Base-by-base conservation (phyloP, 2,113 vertebrate species). In the Macrotus californicus region DNA sequence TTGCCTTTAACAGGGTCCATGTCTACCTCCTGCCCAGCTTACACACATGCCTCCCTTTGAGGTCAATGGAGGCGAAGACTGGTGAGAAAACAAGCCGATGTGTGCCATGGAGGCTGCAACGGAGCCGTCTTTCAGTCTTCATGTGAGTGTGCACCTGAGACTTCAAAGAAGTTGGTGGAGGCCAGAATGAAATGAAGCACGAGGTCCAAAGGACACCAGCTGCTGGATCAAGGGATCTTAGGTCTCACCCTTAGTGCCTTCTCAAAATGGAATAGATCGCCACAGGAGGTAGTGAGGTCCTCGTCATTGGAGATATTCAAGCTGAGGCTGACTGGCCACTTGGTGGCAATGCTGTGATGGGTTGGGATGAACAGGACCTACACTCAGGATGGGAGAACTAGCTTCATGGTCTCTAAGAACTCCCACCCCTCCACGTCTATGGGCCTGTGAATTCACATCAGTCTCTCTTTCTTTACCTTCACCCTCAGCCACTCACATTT, bases 1-100 rank as follows among this genome's bases (percentile, higher is more conserved):
- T 96, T 96, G 96, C 93, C 86, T 97, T 96, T 89, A 93, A 95
- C 94, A 94, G 89, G 83, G 91, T 89, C 95, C 93, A 80, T 56
- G 52, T 61, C 94, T 97, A 87, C 91, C 89, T 97, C 96, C 96
- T 96, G 95, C 83, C 95, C 86, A 93, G 82, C 94, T 96, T 92
- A 94, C 26, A 56, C 54, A 84, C 92, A 96, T 86, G 86, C 95
- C 94, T 97, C 93, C 80, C 80, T 96, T 70, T 73, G 95, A 94
- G 96, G 96, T 97, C 96, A 96, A 61, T 94, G 75, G 73, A 96
- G 91, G 91, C 96, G 73, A 96, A 84, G 18, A 80, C 66, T 81
- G 70, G 91, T 80, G 93, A 96, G 93, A 95, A 97, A 96, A 96
- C 83, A 96, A 94, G 75, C 1, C 59, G 43, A 21, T 59, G n/a